phyloP scores from a whole-genome alignment of 2,113 vertebrate species.

The Oncorhynchus masou region DNA sequence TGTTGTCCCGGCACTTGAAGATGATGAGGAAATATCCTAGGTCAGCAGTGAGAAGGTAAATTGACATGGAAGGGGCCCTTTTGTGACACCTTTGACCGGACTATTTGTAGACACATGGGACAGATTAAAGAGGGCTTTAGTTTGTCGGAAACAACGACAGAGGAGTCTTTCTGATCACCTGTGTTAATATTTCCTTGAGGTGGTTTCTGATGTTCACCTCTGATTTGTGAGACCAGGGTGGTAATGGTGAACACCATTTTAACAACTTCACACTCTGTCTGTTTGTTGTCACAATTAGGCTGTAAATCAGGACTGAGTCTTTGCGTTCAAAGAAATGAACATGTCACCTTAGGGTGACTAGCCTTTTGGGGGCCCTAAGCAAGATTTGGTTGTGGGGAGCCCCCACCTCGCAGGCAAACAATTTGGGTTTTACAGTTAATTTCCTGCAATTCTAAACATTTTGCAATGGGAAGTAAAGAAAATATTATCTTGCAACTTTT shows the following conservation, averaged over 20 bases:
- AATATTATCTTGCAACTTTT: no score
- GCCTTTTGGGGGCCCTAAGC: no score
- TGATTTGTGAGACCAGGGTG: conserved; percentile 44
- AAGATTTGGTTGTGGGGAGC: no score
- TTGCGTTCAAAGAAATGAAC: neutral
- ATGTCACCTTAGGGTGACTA: neutral
- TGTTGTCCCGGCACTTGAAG: conserved; percentile 25
- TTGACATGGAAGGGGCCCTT: conserved; percentile 18
- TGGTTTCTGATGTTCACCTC: conserved; percentile 58
- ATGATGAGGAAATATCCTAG: conserved; percentile 22
- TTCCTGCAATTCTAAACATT: no score
- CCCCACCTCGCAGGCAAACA: no score
- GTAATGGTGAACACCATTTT: conserved; percentile 61
- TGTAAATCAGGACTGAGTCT: conserved; percentile 37
- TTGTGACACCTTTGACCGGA: conserved; percentile 46
- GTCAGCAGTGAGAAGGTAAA: neutral
- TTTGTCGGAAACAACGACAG: conserved; percentile 49
- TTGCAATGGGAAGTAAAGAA: no score
- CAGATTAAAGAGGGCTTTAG: conserved; percentile 52
- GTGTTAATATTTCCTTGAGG: conserved; percentile 59
- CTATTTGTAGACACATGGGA: conserved; percentile 55
- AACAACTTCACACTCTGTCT: conserved; percentile 46
- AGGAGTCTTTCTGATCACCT: conserved; percentile 56
- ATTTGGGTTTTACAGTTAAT: no score
- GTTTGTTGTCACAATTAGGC: conserved; percentile 31